phyloP scores from a whole-genome alignment of 1,140 invertebrate species.

The Drosophila rufa region DNA sequence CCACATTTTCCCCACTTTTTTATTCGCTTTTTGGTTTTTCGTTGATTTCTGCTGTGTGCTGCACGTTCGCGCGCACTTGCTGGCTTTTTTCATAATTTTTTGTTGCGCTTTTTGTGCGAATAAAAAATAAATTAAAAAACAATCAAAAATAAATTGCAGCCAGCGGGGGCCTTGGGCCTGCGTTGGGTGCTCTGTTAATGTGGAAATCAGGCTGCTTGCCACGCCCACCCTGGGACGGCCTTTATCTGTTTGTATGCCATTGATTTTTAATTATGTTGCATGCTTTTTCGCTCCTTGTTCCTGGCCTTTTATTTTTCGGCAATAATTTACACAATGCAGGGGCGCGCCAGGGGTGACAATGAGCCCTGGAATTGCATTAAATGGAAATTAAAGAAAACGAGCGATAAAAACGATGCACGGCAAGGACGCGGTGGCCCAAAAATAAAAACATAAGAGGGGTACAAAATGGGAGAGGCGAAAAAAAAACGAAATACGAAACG shows the following conservation, averaged over 20 bases:
- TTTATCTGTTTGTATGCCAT: constrained; percentile 83
- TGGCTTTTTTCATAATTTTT: constrained; percentile 61
- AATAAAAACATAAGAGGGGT: constrained; percentile 13
- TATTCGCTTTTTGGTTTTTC: constrained; percentile 40
- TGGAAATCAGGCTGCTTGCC: constrained; percentile 73
- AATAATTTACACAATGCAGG: constrained; percentile 73
- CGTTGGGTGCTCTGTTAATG: constrained; percentile 67
- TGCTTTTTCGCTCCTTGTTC: constrained; percentile 59
- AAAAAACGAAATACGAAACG: constrained; percentile 36
- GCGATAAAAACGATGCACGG: constrained; percentile 61
- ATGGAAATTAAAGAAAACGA: constrained; percentile 81
- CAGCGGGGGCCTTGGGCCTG: constrained; percentile 5
- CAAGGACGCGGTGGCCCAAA: constrained; percentile 52
- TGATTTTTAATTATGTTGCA: constrained; percentile 85
- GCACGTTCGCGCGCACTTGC: constrained; percentile 47
- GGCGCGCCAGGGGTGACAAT: neutral
- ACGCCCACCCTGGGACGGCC: constrained; percentile 32
- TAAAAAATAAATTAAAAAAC: constrained; percentile 83
- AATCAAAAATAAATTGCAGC: constrained; percentile 77
- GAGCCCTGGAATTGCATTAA: constrained; percentile 65
- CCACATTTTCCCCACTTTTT: constrained; percentile 30
- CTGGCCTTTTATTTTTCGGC: constrained; percentile 54
- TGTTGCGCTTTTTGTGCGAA: constrained; percentile 66
- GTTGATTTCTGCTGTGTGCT: constrained; percentile 67
- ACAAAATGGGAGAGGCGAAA: constrained; percentile 11